These are phyloP conservation scores for Minunthozetes semirufus DNA, from an alignment of 2,888 invertebrate genomes.

Conservation along the genomic window DNA sequence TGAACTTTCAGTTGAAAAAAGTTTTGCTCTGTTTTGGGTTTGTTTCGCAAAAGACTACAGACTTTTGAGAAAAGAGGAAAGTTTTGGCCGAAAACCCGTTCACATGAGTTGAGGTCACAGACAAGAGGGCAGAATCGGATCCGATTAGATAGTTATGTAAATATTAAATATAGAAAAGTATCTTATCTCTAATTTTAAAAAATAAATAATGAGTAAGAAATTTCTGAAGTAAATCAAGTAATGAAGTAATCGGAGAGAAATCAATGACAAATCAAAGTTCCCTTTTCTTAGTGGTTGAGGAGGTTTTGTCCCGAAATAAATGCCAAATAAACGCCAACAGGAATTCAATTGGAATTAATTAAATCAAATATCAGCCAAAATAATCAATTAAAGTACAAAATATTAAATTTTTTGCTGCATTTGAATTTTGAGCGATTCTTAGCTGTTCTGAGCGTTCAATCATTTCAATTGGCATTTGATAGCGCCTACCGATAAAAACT, in stretches of 20 bases:
- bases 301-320: background rate
- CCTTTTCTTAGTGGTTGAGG: background rate
- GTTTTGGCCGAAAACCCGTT: background rate
- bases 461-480: slow-evolving; percentile 1
- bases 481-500: slow-evolving; percentile 5
- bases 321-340: background rate
- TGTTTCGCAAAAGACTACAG: too few relatives aligned
- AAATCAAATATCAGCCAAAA: slow-evolving; percentile 18
- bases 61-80: background rate
- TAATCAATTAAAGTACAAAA: slow-evolving; percentile 7
- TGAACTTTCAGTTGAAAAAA: too few relatives aligned
- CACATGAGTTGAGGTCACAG: background rate
- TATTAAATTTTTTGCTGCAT: background rate
- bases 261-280: background rate
- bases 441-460: slow-evolving; percentile 17
- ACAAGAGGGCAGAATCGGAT: background rate
- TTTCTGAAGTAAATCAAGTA: background rate
- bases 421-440: too few relatives aligned
- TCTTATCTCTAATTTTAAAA: background rate
- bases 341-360: background rate
- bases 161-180: background rate
- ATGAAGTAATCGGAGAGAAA: slow-evolving; percentile 11
- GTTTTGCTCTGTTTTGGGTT: too few relatives aligned
- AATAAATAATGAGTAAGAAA: slow-evolving; percentile 1
- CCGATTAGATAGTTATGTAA: background rate